These are phyloP conservation scores for Pocillopora damicornis DNA, from an alignment of 64 coral and sea anemone species.

Conservation along the genomic window DNA sequence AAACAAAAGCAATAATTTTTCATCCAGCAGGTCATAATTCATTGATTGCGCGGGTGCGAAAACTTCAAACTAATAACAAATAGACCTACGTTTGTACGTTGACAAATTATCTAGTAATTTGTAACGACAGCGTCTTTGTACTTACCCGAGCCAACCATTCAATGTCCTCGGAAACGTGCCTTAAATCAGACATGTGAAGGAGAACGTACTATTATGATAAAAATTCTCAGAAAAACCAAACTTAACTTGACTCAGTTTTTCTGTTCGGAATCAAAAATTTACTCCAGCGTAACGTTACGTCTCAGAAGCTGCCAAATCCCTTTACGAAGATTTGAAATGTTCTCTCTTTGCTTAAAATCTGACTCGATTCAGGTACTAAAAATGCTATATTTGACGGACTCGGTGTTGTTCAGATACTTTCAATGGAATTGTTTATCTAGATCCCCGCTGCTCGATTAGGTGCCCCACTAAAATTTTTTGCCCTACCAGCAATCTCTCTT, in stretches of 20 bases:
- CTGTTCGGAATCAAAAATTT: background rate
- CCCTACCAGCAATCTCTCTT: background rate
- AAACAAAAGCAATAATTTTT: background rate
- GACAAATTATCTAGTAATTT: background rate
- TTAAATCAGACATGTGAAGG: background rate
- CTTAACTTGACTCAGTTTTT: background rate
- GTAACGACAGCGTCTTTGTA: background rate
- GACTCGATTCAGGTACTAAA: background rate
- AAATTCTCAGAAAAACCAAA: background rate
- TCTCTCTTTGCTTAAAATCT: background rate
- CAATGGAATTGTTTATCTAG: background rate
- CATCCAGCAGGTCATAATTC: slow-evolving; percentile 15
- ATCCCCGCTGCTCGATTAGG: background rate
- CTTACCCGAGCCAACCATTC: background rate
- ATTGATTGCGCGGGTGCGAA: background rate
- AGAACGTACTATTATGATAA: background rate
- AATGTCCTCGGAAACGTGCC: background rate
- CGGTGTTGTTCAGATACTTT: background rate
- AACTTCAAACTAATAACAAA: background rate
- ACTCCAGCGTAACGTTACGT: background rate
- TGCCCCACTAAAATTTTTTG: background rate
- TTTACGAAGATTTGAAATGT: background rate
- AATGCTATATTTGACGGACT: background rate
- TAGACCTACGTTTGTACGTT: background rate
- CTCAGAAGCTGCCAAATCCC: too few species aligned